These are phyloP conservation scores for Neodontobutis hainanensis DNA, from an alignment of 2,113 vertebrate species.

Conservation along the genomic window DNA sequence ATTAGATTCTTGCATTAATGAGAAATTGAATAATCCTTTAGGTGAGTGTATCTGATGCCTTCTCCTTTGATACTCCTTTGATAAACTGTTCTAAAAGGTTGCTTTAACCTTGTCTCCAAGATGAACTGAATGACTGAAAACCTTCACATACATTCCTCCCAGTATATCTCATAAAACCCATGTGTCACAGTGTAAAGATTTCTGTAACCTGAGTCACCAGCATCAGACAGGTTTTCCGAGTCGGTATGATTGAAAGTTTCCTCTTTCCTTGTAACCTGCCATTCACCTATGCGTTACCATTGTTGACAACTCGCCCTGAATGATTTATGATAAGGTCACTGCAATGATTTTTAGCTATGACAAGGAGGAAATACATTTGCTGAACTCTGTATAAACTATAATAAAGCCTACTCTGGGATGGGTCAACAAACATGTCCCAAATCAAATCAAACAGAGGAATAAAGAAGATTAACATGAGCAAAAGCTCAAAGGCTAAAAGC, in stretches of 20 bases:
- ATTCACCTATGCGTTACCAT: background rate
- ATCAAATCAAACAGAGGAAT: too few species aligned
- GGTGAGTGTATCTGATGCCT: too few species aligned
- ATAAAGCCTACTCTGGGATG: background rate
- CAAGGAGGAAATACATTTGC: background rate
- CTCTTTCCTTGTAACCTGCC: constrained; percentile 12
- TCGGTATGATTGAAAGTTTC: constrained; percentile 28
- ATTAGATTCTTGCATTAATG: too few species aligned
- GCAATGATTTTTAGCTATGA: constrained; percentile 9
- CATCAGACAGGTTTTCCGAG: constrained; percentile 1
- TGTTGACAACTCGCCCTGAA: constrained; percentile 14
- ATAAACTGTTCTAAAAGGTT: too few species aligned
- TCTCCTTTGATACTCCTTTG: too few species aligned
- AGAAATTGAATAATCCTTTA: too few species aligned
- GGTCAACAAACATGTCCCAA: background rate
- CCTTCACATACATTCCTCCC: background rate
- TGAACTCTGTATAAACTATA: too few species aligned
- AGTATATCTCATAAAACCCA: background rate
- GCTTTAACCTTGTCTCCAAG: too few species aligned
- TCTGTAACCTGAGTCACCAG: constrained; percentile 21
- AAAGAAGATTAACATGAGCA: background rate
- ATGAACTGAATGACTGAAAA: too few species aligned
- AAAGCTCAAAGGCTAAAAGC: background rate
- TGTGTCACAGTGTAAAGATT: constrained; percentile 10
- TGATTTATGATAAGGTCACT: background rate